phyloP scores from a whole-genome alignment of 2,888 invertebrate genomes.

The Alsophila aescularia region DNA sequence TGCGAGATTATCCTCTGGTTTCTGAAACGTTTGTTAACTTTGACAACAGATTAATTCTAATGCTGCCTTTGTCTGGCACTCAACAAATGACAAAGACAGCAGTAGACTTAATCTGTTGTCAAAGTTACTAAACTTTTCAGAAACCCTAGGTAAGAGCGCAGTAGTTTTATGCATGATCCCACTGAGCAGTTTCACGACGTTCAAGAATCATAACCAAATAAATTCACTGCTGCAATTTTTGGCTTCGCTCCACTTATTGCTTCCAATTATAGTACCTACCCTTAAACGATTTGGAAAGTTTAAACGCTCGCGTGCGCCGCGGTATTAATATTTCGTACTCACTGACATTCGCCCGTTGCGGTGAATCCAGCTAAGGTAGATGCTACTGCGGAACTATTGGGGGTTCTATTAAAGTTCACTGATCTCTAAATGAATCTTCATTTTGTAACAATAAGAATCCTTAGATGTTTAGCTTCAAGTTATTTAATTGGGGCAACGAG shows the following conservation, averaged over 20 bases:
- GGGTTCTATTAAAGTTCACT: constrained; percentile 16
- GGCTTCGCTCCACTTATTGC: constrained; percentile 3
- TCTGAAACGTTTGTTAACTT: too few relatives aligned
- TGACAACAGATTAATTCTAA: too few relatives aligned
- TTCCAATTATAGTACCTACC: constrained; percentile 12
- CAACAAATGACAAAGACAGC: too few relatives aligned
- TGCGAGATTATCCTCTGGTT: too few relatives aligned
- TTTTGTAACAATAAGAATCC: too few relatives aligned
- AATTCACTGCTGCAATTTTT: constrained; percentile 1
- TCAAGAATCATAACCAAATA: background rate
- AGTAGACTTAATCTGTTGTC: too few relatives aligned
- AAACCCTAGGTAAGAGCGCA: background rate
- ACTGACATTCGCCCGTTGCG: constrained; percentile 26
- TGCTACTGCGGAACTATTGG: constrained; percentile 17
- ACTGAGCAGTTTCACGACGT: background rate
- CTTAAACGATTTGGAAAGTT: constrained; percentile 38
- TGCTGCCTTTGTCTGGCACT: too few relatives aligned
- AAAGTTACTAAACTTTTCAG: too few relatives aligned
- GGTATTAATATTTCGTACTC: constrained; percentile 52
- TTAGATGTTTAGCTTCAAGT: too few relatives aligned
- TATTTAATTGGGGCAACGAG: too few relatives aligned
- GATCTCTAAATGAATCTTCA: background rate
- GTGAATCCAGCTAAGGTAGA: background rate
- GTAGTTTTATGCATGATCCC: background rate
- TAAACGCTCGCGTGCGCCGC: constrained; percentile 52